A percentile compares a stretch with the other conserved stretches of the same genome.
phyloP scores from a whole-genome alignment of 2,888 invertebrate genomes.

The Anarsia innoxiella region DNA sequence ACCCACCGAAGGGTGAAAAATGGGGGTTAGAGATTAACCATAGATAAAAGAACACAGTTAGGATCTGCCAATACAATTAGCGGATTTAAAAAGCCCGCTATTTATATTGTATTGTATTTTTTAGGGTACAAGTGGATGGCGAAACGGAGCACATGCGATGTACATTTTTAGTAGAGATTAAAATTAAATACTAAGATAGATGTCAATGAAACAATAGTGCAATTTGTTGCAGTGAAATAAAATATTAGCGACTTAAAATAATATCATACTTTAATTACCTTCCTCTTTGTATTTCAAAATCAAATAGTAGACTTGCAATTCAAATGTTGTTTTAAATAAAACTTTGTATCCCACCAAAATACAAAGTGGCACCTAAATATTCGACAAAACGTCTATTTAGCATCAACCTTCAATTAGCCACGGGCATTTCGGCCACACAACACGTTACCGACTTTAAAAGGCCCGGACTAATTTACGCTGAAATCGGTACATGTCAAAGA shows the following conservation, averaged over 20 bases:
- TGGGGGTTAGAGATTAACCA: too few species aligned
- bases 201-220: too few species aligned
- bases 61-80: slow-evolving; percentile 37
- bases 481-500: slow-evolving; percentile 30
- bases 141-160: slow-evolving; percentile 30
- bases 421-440: slow-evolving; percentile 36
- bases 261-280: too few species aligned
- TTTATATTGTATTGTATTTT: slow-evolving; percentile 37
- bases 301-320: too few species aligned
- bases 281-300: too few species aligned
- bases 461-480: slow-evolving; percentile 29
- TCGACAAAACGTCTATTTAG: slow-evolving; percentile 31
- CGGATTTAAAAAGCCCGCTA: slow-evolving; percentile 58
- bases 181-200: too few species aligned
- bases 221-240: too few species aligned
- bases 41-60: too few species aligned
- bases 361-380: slow-evolving; percentile 12
- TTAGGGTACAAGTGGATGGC: slow-evolving; percentile 33
- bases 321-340: too few species aligned
- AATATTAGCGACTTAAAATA: too few species aligned
- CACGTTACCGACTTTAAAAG: slow-evolving; percentile 27
- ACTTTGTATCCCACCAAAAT: not conserved
- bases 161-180: too few species aligned
- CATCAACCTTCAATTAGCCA: slow-evolving; percentile 30
- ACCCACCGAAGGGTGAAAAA: slow-evolving; percentile 61